Base-by-base conservation (phyloP, 1,140 invertebrate genomes). In the Belonocnema kinseyi region DNA sequence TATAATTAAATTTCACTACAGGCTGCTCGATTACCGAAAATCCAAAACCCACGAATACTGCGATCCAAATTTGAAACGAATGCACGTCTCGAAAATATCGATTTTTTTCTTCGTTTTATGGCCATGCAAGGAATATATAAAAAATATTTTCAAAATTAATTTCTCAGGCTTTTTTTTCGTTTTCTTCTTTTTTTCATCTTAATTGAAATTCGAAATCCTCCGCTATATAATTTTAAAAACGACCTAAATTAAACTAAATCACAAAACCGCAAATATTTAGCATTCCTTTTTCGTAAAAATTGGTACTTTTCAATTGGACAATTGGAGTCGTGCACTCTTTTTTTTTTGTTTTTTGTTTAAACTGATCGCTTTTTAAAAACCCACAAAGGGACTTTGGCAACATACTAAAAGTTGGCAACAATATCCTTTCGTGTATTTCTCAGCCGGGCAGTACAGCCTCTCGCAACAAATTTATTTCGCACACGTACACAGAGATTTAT, bases 351-450 rank as follows among this genome's bases (percentile, higher is more conserved):
- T 26, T 26, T 26, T 26, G 76, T 16, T 46, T n/a, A n/a, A 61
- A 73, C 75, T 80, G 80, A 80, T 82, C 80, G 85, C 82, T 76
- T 77, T 81, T 81, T 26, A 26, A 82, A 73, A 83, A 82, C 80
- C 84, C 82, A 81, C 74, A 78, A 85, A 82, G 79, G 83, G 85
- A 88, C 86, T 89, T 89, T 89, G 88, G 88, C 86, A 89, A 89
- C 86, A 86, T 82, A 87, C 84, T 83, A 83, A 86, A 86, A 78
- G 83, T 87, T 88, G 87, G 87, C 87, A 88, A 86, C 85, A 85
- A 85, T 80, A 85, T 82, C 66, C 79, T 84, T 81, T 83, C 81
- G 56, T 80, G 50, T 79, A 66, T 66, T 14, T 66, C n/a, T 75
- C 76, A 86, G 85, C 84, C 82, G 83, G 84, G 80, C 79, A 85